phyloP scores from a whole-genome alignment of 2,113 vertebrate genomes.

The Corythaixoides concolor region DNA sequence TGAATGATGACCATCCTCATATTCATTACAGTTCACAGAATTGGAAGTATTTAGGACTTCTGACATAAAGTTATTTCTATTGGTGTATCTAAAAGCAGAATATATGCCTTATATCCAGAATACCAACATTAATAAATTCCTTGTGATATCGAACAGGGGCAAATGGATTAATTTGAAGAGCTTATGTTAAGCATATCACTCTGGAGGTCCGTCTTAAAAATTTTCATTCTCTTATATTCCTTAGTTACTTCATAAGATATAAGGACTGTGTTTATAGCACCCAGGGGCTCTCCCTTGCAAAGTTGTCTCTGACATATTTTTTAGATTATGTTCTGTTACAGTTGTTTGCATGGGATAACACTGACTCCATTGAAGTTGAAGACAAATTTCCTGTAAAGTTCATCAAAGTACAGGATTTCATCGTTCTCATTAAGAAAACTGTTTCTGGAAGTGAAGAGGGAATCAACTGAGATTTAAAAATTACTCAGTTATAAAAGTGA shows the following conservation, averaged over 20 bases:
- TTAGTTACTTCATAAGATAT: neutral
- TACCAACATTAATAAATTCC: neutral
- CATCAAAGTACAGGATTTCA: neutral
- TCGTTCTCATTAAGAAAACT: neutral
- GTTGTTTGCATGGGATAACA: neutral
- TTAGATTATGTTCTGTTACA: rapidly evolving
- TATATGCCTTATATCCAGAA: neutral
- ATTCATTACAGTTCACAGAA: neutral
- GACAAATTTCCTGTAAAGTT: neutral
- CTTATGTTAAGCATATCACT: rapidly evolving
- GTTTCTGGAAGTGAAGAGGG: neutral
- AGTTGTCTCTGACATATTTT: neutral
- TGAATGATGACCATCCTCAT: neutral
- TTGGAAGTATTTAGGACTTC: neutral
- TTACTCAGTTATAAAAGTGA: neutral
- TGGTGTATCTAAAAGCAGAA: neutral
- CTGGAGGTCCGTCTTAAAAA: neutral
- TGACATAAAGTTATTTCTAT: neutral
- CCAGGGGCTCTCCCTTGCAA: neutral
- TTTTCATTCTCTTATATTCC: neutral
- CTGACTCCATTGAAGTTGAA: neutral
- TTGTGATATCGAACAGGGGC: neutral
- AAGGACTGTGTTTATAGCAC: neutral
- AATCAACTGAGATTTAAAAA: neutral
- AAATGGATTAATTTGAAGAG: neutral